Base-by-base conservation (phyloP, 2,797 vertebrate genomes). In the Rhabdophis nuchalis region DNA sequence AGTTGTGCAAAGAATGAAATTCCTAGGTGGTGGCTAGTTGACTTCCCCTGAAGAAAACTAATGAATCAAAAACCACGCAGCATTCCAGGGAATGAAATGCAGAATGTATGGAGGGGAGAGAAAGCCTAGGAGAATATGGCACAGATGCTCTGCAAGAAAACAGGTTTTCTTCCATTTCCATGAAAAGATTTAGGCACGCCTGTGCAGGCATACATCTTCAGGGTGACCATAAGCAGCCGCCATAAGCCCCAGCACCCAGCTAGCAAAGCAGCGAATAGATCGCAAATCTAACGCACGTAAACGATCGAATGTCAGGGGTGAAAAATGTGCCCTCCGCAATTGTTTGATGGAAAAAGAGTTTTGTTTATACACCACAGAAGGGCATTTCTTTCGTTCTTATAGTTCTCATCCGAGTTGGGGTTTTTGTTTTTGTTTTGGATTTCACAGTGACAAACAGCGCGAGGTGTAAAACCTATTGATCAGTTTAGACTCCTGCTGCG, bases 1-100 rank as follows among this genome's bases (percentile, higher is more conserved):
- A 92, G 32, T 93, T 94, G 61, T 92, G 94, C 94, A 95, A 87
- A 5, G 14, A 93, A 68, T 12, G 27, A 95, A 52, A 56, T 94
- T 88, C 56, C 91, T 12, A 88, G 91, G 96, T 58, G 53, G 56
- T 53, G 90, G 0, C 13, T 10, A 32, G 25, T 94, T 92, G 64
- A 91, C 2, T n/a, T 95, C 95, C 52, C 92, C 77, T 91, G 72
- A 46, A 25, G 52, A 92, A 68, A 95, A 96, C 88, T 94, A 85
- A 23, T 10, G 61, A 93, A 93, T 14, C 41, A 60, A 85, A 61
- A 95, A n/a, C n/a, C 93, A 93, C 91, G 88, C 5, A 41, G 9
- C 86, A 85, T 91, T 92, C 87, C 29, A 82, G 1, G 0, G 93
- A 82, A 27, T 46, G 54, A 89, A 14, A 91, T 0, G 18, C 82